phyloP scores from a whole-genome alignment of 2,797 vertebrate species.

The Lepus townsendii region DNA sequence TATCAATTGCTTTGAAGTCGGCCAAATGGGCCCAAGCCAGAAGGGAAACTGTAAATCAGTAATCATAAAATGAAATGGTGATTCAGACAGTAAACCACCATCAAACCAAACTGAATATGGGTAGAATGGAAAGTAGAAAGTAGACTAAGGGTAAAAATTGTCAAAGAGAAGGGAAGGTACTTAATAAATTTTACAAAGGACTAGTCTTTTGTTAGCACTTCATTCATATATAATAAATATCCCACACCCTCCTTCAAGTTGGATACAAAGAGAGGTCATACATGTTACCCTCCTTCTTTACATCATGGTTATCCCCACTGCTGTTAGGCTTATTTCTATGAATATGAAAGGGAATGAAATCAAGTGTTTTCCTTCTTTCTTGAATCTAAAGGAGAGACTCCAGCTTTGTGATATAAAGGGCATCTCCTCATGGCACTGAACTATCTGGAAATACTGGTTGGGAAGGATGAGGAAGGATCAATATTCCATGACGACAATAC shows the following conservation, averaged over 20 bases:
- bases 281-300: not conserved
- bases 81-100: not conserved
- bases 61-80: not conserved
- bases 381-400: not conserved
- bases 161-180: not conserved
- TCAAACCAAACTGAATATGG: not conserved
- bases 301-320: not conserved
- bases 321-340: not conserved
- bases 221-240: not conserved
- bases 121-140: not conserved
- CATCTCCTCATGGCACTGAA: not conserved
- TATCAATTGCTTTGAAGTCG: not conserved
- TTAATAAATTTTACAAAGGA: not conserved
- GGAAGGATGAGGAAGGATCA: not conserved
- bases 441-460: not conserved
- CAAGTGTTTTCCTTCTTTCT: conserved; percentile 1
- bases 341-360: not conserved
- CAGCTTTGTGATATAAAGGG: not conserved
- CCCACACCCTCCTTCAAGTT: not conserved
- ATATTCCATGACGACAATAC: not conserved
- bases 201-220: not conserved
- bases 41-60: not conserved
- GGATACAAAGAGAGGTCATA: not conserved
- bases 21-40: not conserved
- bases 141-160: not conserved